phyloP scores from a whole-genome alignment of 2,797 vertebrate species.

The Trichosurus vulpecula region DNA sequence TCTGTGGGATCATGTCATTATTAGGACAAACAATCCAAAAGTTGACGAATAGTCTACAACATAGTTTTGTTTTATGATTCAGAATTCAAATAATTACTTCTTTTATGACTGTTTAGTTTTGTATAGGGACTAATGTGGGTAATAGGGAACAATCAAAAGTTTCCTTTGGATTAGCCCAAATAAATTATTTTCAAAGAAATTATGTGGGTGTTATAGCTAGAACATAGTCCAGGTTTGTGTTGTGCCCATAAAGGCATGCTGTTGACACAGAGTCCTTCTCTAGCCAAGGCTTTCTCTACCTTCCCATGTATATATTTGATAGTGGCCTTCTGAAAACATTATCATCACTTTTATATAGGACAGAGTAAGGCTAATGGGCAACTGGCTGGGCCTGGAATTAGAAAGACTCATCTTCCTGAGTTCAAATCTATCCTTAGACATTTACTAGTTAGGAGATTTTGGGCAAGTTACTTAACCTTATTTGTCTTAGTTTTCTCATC shows the following conservation, averaged over 20 bases:
- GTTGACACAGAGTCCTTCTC: background rate
- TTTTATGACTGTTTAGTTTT: background rate
- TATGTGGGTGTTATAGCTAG: background rate
- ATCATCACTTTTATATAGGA: background rate
- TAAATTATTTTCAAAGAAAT: background rate
- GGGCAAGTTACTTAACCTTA: background rate
- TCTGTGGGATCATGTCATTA: background rate
- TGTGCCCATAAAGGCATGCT: background rate
- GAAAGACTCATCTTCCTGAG: background rate
- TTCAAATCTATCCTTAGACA: background rate
- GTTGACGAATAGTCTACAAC: background rate
- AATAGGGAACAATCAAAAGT: background rate
- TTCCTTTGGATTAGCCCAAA: background rate
- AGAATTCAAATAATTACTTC: background rate
- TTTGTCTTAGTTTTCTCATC: background rate
- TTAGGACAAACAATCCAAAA: background rate
- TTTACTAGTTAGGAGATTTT: background rate
- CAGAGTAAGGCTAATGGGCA: background rate
- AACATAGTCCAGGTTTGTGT: background rate
- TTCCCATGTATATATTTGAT: background rate
- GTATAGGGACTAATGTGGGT: background rate
- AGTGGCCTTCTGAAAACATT: background rate
- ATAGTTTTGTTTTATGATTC: background rate
- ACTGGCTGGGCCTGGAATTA: background rate
- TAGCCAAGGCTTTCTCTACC: background rate